Conservation (phyloP, 1,140 invertebrate species). For the Ditylenchus dipsaci region DNA sequence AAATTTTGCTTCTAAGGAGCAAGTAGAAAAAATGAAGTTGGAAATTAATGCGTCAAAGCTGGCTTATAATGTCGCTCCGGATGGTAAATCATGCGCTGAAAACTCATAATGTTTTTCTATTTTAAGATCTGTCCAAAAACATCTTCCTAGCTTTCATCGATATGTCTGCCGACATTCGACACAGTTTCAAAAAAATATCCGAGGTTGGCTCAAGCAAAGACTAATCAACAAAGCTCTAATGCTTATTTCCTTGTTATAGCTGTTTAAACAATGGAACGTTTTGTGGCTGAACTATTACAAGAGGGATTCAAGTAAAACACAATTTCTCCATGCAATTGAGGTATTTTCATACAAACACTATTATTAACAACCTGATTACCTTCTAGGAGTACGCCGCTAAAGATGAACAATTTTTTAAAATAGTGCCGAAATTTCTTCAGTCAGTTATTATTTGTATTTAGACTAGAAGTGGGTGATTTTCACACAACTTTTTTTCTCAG, state of each 20-base stretch:
- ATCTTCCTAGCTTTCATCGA: slow-evolving; percentile 21
- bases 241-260: slow-evolving; percentile 1
- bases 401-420: slow-evolving; percentile 9
- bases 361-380: not conserved
- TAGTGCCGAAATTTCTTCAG: slow-evolving; percentile 17
- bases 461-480: no score
- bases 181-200: slow-evolving; percentile 15
- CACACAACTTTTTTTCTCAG: no score
- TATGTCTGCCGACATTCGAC: slow-evolving; percentile 6
- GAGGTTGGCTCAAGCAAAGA: slow-evolving; percentile 9
- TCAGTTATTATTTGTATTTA: no score
- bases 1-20: not conserved
- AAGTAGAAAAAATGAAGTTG: slow-evolving; percentile 24
- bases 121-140: slow-evolving; percentile 8
- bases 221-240: no score
- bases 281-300: slow-evolving; percentile 25
- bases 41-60: slow-evolving; percentile 31
- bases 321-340: slow-evolving; percentile 24
- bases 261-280: slow-evolving; percentile 13
- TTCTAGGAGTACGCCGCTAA: slow-evolving; percentile 10
- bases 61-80: slow-evolving; percentile 9
- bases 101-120: not conserved
- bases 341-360: not conserved
- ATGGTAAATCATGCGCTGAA: not conserved
- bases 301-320: not conserved